These are phyloP conservation scores for Exephanes ischioxanthus DNA, from an alignment of 2,888 invertebrate species.

Conservation along the genomic window DNA sequence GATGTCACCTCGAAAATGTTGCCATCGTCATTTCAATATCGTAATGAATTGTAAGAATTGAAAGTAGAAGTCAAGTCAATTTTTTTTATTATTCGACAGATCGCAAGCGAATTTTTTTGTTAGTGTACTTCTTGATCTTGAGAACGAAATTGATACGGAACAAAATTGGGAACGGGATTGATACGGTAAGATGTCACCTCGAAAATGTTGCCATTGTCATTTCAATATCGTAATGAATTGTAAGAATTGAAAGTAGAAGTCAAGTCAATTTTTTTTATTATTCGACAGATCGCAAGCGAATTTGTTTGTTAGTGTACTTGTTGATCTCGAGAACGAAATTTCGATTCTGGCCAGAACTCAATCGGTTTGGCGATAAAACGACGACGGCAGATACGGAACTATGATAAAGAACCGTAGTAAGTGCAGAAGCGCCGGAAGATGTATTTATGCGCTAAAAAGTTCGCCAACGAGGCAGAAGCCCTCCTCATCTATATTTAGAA, in stretches of 20 bases:
- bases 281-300: no score
- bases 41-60: no score
- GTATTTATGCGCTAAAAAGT: conserved; percentile 8
- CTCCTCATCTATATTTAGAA: conserved; percentile 58
- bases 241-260: not conserved
- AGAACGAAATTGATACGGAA: not conserved
- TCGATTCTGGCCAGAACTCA: not conserved
- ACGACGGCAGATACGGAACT: not conserved
- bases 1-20: no score
- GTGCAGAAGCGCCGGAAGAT: not conserved
- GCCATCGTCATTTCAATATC: no score
- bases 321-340: not conserved
- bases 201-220: no score
- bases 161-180: no score
- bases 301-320: not conserved
- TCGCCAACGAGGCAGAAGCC: conserved; percentile 20
- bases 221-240: not conserved
- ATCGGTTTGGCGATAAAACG: not conserved
- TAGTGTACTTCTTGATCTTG: not conserved
- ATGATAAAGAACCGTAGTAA: not conserved
- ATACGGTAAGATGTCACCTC: no score
- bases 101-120: no score
- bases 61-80: no score
- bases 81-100: no score
- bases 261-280: not conserved